phyloP scores from a whole-genome alignment of 2,888 invertebrate genomes.

The Anthrax anthrax region DNA sequence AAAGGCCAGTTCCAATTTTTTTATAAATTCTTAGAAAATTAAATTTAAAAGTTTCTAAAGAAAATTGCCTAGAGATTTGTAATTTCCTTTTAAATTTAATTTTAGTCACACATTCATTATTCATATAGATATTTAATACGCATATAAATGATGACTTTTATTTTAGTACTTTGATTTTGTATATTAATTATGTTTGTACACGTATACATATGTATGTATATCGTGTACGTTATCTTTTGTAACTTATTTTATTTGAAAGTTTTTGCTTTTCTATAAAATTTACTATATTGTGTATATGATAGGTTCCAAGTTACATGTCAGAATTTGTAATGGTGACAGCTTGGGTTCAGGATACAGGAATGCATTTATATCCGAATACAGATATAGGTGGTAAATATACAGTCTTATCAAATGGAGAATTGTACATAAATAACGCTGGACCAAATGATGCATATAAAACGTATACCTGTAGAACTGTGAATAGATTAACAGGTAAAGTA shows the following conservation, averaged over 20 bases:
- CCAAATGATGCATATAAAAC: conserved; percentile 63
- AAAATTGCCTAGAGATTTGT: conserved; percentile 5
- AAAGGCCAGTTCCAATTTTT: too few species aligned
- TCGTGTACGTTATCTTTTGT: too few species aligned
- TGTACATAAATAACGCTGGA: conserved; percentile 68
- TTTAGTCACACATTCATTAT: neutral
- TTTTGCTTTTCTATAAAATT: neutral
- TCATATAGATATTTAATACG: neutral
- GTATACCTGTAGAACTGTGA: conserved; percentile 69
- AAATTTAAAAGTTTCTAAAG: conserved; percentile 3
- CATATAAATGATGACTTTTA: too few species aligned
- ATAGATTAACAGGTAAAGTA: conserved; percentile 52
- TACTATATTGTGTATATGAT: neutral
- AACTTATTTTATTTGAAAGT: neutral
- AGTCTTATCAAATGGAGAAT: conserved; percentile 64
- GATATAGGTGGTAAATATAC: conserved; percentile 65
- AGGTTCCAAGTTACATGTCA: conserved; percentile 71
- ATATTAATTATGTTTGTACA: too few species aligned
- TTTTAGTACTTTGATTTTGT: too few species aligned
- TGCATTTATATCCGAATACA: conserved; percentile 63
- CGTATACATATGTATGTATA: neutral
- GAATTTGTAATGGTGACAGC: conserved; percentile 79
- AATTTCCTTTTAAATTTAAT: conserved; percentile 3
- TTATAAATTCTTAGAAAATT: too few species aligned
- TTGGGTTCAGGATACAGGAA: conserved; percentile 73